A percentile compares a stretch with the other conserved stretches of the same genome.
Conservation (phyloP, 2,888 invertebrate genomes). For the Pyrgus malvae region DNA sequence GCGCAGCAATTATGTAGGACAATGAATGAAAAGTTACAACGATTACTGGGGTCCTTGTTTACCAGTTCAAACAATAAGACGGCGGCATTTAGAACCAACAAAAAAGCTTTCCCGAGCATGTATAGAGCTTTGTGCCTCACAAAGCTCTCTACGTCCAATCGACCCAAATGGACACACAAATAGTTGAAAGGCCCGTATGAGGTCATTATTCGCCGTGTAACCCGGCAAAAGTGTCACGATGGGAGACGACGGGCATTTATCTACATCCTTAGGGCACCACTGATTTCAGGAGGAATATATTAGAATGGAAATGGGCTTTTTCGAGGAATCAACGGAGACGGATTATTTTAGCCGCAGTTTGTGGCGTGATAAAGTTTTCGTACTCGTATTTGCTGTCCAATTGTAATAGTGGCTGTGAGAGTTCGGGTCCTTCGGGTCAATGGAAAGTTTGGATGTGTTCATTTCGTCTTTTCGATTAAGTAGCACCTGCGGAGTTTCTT, state of each 20-base stretch:
- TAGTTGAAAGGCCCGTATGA: conserved; percentile 69
- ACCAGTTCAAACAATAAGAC: conserved; percentile 1
- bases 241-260: conserved; percentile 70
- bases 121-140: conserved; percentile 61
- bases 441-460: conserved; percentile 16
- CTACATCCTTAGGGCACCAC: conserved; percentile 73
- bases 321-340: conserved; percentile 25
- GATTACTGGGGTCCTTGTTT: not conserved
- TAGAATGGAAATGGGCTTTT: conserved; percentile 18
- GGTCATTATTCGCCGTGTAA: conserved; percentile 75
- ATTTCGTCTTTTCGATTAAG: conserved; percentile 10
- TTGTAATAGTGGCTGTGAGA: conserved; percentile 15
- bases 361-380: conserved; percentile 26
- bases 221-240: conserved; percentile 72
- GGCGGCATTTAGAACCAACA: conserved; percentile 40
- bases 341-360: conserved; percentile 24
- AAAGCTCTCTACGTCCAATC: conserved; percentile 72
- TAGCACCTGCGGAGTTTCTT: conserved; percentile 6
- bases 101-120: conserved; percentile 59
- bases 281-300: conserved; percentile 42
- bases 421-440: not conserved
- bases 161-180: conserved; percentile 78
- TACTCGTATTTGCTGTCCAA: conserved; percentile 7
- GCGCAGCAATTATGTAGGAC: not conserved
- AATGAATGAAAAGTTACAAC: not conserved